Base-by-base conservation (phyloP, 2,797 vertebrate species). In the Halcyon leucocephala region DNA sequence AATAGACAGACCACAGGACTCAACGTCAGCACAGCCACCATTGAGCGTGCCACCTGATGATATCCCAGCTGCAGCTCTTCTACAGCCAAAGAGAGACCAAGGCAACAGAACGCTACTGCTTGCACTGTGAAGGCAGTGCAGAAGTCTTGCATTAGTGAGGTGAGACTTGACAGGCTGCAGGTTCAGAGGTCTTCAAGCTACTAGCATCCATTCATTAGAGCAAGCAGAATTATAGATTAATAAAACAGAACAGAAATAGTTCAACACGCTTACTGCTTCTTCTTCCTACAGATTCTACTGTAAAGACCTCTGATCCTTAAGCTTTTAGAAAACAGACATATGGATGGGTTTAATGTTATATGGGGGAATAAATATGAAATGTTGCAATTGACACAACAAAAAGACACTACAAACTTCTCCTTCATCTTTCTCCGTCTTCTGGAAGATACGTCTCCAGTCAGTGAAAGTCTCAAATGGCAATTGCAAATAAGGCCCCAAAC, bases 111-210 rank as follows among this genome's bases (percentile, higher is more conserved):
- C 0, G 1, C 31, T 49, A n/a, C 8, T 22, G 58, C 18, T 41
- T 65, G 18, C 20, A 22, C n/a, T n/a, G 14, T 35, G 46, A 65
- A 86, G 62, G 28, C 10, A 49, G 18, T 42, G 26, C 52, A 76
- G 14, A 69, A 83, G 16, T 54, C 24, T 86, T 31, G 20, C 0
- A 0, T 22, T 15, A 64, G 5, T 29, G 19, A 24, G 0, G 5
- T n/a, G 17, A 78, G 17, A 37, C 44, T 81, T 48, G 52, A 39
- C 13, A 83, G 39, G 13, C 55, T 80, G 46, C 39, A 78, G 22
- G 24, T 33, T 91, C 79, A 61, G 49, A 79, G 31, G 20, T 72
- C 35, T 86, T 74, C 39, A 80, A 80, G 21, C 31, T 35, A 39
- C 9, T 18, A 42, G 33, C 9, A 84, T 14, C 5, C 31, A 31